Base-by-base conservation (phyloP, 1,140 invertebrate genomes). In the Drosophila carrolli region DNA sequence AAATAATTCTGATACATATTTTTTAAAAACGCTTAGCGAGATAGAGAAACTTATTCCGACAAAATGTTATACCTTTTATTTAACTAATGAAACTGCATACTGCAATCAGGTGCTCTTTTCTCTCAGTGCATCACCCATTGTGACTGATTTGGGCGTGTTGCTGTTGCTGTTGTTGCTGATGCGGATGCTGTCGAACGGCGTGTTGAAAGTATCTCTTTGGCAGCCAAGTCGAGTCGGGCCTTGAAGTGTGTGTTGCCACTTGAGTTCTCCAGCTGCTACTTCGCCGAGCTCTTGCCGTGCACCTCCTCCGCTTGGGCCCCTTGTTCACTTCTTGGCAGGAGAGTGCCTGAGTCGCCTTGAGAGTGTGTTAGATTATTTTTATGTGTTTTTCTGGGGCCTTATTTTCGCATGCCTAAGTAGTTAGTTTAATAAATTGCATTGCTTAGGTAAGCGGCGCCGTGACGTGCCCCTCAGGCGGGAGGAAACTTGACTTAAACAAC, bases 371-470 rank as follows among this genome's bases (percentile, higher is more conserved):
- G 84, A 86, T 89, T 88, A 80, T 83, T 86, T 86, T 76, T 73
- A 83, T 79, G 62, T 81, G 46, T 46, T 74, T 75, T 67, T n/a
- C 61, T 76, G 56, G 51, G 65, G 53, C 65, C 81, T 85, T 77
- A 79, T 88, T 83, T 83, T 89, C 63, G 62, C 76, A 83, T 89
- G 79, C 79, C 75, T 77, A 83, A 88, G 80, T 88, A 89, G 84
- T 89, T 89, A 70, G 83, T 80, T 88, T 88, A 89, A 89, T 88
- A 88, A 89, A 83, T 83, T 88, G 80, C 84, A 88, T 81, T 81
- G 58, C 56, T 38, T 50, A 70, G 67, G 43, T 46, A 43, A 19
- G 32, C 14, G 53, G 1, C 27, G n/a, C 9, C n/a, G 19, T 23
- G 51, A 35, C 5, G 0, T 32, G 7, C 29, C 5, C 8, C 29